phyloP scores from a whole-genome alignment of 1,140 invertebrate genomes.

The Anastrepha ludens region DNA sequence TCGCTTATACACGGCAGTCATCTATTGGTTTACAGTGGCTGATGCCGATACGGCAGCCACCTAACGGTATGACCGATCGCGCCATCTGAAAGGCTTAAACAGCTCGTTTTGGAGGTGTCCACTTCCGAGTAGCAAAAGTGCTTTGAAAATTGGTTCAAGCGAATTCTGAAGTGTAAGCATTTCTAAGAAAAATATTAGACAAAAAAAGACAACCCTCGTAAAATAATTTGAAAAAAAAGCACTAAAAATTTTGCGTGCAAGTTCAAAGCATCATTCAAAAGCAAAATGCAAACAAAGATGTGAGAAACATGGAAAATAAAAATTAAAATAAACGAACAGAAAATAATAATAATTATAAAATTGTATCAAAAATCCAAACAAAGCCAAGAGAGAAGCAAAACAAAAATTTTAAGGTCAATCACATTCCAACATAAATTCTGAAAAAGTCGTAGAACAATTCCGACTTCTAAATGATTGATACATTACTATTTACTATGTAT shows the following conservation, averaged over 20 bases:
- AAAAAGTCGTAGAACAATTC: not conserved
- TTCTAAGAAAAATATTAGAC: too few relatives aligned
- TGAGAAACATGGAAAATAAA: not conserved
- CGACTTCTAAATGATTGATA: not conserved
- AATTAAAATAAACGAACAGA: not conserved
- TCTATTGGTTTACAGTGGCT: too few relatives aligned
- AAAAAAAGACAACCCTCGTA: too few relatives aligned
- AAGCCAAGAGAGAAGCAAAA: not conserved
- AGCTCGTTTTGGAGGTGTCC: too few relatives aligned
- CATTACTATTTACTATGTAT: not conserved
- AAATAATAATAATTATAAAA: not conserved
- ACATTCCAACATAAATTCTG: constrained; percentile 15
- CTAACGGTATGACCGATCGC: too few relatives aligned
- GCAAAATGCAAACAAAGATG: not conserved
- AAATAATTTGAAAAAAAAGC: not conserved
- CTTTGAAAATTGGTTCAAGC: too few relatives aligned
- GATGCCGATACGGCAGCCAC: too few relatives aligned
- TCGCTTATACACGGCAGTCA: too few relatives aligned
- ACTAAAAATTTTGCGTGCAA: constrained; percentile 6
- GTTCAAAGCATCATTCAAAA: not conserved
- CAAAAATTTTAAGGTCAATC: constrained; percentile 46
- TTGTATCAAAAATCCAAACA: not conserved
- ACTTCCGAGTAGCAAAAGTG: too few relatives aligned
- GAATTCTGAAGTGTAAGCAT: too few relatives aligned
- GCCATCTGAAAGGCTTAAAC: too few relatives aligned